Percentiles rank a stretch among this genome's conserved stretches.
phyloP scores from a whole-genome alignment of 2,888 invertebrate species.

The Hirtodrosophila confusa region DNA sequence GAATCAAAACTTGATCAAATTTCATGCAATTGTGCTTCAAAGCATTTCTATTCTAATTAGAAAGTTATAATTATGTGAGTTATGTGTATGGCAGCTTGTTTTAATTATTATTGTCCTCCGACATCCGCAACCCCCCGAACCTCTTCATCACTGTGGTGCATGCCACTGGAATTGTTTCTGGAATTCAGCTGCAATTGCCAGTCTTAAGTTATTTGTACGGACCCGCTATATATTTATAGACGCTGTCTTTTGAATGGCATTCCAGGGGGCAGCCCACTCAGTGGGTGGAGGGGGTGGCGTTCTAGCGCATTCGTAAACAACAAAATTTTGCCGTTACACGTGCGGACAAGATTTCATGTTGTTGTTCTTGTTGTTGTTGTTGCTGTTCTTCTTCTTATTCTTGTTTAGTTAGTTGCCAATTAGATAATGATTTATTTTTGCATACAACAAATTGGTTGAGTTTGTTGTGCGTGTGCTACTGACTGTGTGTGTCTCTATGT shows the following conservation, averaged over 20 bases:
- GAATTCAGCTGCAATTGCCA: conserved; percentile 51
- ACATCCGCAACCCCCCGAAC: no score
- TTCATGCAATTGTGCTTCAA: conserved; percentile 23
- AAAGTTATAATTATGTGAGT: conserved; percentile 33
- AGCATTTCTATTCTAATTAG: conserved; percentile 15
- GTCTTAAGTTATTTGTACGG: conserved; percentile 41
- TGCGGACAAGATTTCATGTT: conserved; percentile 59
- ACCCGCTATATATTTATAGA: conserved; percentile 61
- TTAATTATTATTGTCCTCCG: no score
- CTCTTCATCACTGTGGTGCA: conserved; percentile 18
- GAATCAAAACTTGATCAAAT: conserved; percentile 10
- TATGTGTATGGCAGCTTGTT: conserved; percentile 1
- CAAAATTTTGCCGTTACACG: conserved; percentile 66
- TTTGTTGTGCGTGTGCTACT: conserved; percentile 15
- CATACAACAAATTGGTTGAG: conserved; percentile 46
- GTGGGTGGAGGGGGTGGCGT: conserved; percentile 9
- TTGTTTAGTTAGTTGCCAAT: conserved; percentile 61
- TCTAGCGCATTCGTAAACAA: conserved; percentile 59
- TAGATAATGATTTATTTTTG: conserved; percentile 77
- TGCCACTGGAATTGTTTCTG: conserved; percentile 44
- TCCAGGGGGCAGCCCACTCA: conserved; percentile 48
- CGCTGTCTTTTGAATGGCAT: conserved; percentile 65
- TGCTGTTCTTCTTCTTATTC: conserved; percentile 15
- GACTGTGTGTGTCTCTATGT: conserved; percentile 12
- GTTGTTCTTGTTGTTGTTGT: conserved; percentile 38